These are phyloP conservation scores for Nomada fabriciana DNA, from an alignment of 2,888 invertebrate genomes.

Conservation along the genomic window DNA sequence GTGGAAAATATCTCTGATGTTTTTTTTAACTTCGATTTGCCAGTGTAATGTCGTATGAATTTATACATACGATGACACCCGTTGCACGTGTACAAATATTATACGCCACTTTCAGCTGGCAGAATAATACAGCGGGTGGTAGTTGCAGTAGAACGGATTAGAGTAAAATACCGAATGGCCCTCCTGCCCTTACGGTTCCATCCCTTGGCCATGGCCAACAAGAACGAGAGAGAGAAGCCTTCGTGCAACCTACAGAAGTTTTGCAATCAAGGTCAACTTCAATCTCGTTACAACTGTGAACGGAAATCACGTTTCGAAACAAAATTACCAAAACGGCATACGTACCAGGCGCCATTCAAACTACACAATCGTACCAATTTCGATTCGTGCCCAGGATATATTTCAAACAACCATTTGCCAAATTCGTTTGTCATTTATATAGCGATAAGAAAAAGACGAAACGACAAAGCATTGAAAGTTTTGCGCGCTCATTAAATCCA, in stretches of 20 bases:
- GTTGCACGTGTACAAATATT: no score
- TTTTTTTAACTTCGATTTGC: slow-evolving; percentile 1
- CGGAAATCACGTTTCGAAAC: slow-evolving; percentile 40
- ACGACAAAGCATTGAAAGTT: slow-evolving; percentile 6
- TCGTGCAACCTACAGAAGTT: slow-evolving; percentile 48
- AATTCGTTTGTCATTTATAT: background rate
- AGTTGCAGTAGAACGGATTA: slow-evolving; percentile 27
- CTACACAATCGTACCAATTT: slow-evolving; percentile 7
- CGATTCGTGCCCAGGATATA: background rate
- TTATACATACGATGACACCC: background rate
- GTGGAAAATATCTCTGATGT: background rate
- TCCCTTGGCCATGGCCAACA: slow-evolving; percentile 61
- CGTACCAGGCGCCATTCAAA: slow-evolving; percentile 1
- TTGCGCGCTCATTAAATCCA: slow-evolving; percentile 8
- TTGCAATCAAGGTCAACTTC: slow-evolving; percentile 35
- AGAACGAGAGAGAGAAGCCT: slow-evolving; percentile 23
- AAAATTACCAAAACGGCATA: slow-evolving; percentile 24
- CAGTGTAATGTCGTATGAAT: background rate
- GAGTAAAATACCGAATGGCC: slow-evolving; percentile 29
- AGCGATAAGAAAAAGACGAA: background rate
- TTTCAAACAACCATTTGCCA: slow-evolving; percentile 29
- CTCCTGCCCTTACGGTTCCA: slow-evolving; percentile 25
- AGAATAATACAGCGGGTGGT: background rate
- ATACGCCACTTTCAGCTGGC: background rate
- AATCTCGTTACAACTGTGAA: slow-evolving; percentile 36